Base-by-base conservation (phyloP, 2,797 vertebrate species). In the Fistularia tabacaria region DNA sequence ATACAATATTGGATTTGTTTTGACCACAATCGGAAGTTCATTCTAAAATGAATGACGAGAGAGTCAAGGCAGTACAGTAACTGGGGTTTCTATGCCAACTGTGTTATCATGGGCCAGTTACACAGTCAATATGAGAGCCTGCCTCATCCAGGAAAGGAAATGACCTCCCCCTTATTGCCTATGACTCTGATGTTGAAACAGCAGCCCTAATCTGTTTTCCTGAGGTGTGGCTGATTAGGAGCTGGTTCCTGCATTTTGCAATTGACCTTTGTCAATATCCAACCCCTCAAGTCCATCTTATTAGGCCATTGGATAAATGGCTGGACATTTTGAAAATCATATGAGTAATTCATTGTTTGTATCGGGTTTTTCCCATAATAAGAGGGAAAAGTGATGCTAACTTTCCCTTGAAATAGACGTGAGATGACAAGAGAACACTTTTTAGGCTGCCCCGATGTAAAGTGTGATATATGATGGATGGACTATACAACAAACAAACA, bases 271-370 rank as follows among this genome's bases (percentile, higher is more conserved):
- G 25, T 57, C 45, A 36, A 59, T 68, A 63, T 25, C 5, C 63
- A 51, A 9, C 55, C 46, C 49, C 53, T 64, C 52, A 41, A 49
- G 39, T 72, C 46, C 52, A 46, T 59, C 37, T 76, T 49, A 62
- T 65, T 71, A 57, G 41, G 1, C 47, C 57, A 58, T 12, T 3
- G 41, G 43, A 7, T 25, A 25, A 25, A 25, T 25, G 25, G 25
- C 3, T 56, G 57, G 58, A 45, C 57, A 65, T 69, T 54, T 41
- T 56, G 66, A 76, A 73, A 75, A 46, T 50, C 43, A 39, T 70
- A 62, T 85, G 84, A 85, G 74, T 85, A 74, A 78, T 54, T 62
- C 47, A 63, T 77, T 78, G 85, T 85, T 77, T 84, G 64, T 74
- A 66, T 45, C 71, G 70, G 63, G 14, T 60, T 80, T 72, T 83